Percentiles rank a stretch among this genome's conserved stretches.
phyloP scores from a whole-genome alignment of 1,140 invertebrate species.

The Lepidurus couesii region DNA sequence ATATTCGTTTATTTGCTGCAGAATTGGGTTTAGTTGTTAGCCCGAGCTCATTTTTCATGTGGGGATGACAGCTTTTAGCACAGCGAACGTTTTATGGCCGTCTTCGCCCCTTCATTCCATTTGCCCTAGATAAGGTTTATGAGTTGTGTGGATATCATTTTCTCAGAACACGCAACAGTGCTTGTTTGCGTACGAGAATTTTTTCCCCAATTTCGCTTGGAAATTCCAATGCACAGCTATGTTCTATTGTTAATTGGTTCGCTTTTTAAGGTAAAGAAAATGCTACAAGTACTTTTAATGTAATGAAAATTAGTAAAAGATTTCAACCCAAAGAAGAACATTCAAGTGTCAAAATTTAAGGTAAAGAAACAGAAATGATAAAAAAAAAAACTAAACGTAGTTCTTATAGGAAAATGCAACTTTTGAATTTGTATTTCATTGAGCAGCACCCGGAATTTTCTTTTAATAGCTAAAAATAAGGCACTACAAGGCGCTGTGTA shows the following conservation, averaged over 20 bases:
- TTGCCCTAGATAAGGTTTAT: not conserved
- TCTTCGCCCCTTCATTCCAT: not conserved
- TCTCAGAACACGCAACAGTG: not conserved
- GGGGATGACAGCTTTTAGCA: not conserved
- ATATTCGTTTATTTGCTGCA: not conserved
- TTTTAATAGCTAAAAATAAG: not conserved
- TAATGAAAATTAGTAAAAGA: too few relatives aligned
- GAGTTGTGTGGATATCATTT: not conserved
- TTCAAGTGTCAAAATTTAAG: too few relatives aligned
- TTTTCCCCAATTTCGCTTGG: not conserved
- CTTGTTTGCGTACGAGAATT: not conserved
- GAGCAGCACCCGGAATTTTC: not conserved
- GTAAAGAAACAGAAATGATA: not conserved
- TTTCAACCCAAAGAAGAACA: too few relatives aligned
- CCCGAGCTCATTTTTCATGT: not conserved
- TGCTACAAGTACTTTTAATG: too few relatives aligned
- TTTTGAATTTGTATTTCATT: conserved; percentile 11
- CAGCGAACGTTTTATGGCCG: not conserved
- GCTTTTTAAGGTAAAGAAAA: too few relatives aligned
- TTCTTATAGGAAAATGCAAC: conserved; percentile 3
- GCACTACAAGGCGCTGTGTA: not conserved
- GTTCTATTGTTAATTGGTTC: not conserved
- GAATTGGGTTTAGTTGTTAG: not conserved
- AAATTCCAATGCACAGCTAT: not conserved
- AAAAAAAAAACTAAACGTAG: not conserved